phyloP scores from a whole-genome alignment of 1,140 invertebrate genomes.

The Amphibalanus amphitrite region DNA sequence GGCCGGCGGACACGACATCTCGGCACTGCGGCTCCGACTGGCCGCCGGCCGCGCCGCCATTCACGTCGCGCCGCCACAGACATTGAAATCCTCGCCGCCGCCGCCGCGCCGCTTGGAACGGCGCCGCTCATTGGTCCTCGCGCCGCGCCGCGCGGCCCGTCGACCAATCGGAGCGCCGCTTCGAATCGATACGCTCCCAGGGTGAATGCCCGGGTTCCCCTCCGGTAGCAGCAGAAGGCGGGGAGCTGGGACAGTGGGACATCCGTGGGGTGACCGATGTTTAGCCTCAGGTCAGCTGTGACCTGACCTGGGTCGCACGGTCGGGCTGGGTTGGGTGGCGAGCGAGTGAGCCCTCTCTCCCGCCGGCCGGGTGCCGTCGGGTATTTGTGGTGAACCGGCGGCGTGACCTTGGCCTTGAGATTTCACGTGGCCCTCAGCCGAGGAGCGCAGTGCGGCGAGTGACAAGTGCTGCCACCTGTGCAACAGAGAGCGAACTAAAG shows the following conservation, averaged over 20 bases:
- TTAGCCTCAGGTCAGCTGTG: too few species aligned
- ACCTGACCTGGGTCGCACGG: too few species aligned
- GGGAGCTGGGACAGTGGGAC: too few species aligned
- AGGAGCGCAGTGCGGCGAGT: neutral
- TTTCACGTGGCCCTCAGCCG: neutral
- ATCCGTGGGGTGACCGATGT: neutral
- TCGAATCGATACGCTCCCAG: neutral
- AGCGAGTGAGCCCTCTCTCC: too few species aligned
- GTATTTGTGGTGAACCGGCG: neutral
- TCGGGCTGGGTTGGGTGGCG: too few species aligned
- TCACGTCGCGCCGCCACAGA: neutral
- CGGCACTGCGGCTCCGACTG: neutral
- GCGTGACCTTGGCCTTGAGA: neutral
- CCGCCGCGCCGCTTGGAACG: neutral
- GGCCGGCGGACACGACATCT: neutral
- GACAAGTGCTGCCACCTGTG: neutral
- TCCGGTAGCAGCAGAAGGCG: neutral
- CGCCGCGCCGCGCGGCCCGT: too few species aligned
- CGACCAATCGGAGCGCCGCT: neutral
- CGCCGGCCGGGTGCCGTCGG: neutral
- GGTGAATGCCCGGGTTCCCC: constrained; percentile 1
- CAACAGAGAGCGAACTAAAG: neutral
- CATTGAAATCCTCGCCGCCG: neutral
- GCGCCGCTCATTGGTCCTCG: neutral
- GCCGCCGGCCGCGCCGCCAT: neutral